Base-by-base conservation (phyloP, 2,888 invertebrate species). In the Amorpha juglandis region DNA sequence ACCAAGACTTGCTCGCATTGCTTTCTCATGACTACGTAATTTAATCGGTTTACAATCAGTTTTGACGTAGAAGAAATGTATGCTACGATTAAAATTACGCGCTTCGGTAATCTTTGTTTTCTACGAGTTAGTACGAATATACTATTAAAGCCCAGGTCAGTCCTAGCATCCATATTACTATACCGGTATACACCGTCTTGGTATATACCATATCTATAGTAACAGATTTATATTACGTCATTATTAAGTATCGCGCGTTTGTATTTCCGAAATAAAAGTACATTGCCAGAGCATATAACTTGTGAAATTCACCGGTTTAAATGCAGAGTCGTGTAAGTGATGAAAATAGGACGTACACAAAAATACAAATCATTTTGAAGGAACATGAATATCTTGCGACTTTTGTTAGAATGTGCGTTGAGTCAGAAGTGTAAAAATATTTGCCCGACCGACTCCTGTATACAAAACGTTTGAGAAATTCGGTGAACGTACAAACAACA, bases 391-490 rank as follows among this genome's bases (percentile, higher is more conserved):
- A 16, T n/a, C 19, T 38, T 4, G 19, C 19, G 42, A 19, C 42
- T 42, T 55, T 58, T 58, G 42, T 58, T 58, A 58, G 19, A 58
- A 58, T 42, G 42, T 55, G 4, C 19, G 42, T 42, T 58, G 58
- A 58, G 42, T 58, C 58, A 58, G 38, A 58, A 11, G 42, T 42
- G 19, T 58, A 58, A 42, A 58, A 58, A 58, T 58, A 58, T 42
- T 12, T 33, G 53, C 19, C 19, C 42, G 12, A 42, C 58, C 19
- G 58, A 42, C 38, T 50, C 50, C 19, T 16, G 58, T 42, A 38
- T n/a, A 35, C 35, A 55, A 16, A 38, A 42, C 42, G 42, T 58
- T 14, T 58, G 42, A 38, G 16, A 42, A 58, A 42, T 58, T 38
- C 58, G 58, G 58, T 58, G 58, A 38, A 16, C 19, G 19, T 9